Conservation (phyloP, 2,113 vertebrate species). For the Irena cyanogastra region DNA sequence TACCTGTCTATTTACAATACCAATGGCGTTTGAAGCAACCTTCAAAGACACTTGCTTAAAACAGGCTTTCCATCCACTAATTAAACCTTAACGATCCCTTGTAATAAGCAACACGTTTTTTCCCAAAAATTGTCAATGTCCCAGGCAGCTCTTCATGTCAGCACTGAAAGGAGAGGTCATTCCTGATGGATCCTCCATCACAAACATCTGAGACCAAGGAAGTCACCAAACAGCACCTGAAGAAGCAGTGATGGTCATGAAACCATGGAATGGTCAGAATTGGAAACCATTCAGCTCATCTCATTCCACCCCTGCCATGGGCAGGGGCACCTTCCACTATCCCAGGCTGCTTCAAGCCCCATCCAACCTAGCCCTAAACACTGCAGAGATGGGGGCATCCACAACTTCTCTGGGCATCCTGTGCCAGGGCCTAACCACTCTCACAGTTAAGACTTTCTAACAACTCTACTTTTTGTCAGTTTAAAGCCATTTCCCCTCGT, state of each 20-base stretch:
- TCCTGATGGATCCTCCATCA: constrained; percentile 22
- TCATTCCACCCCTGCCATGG: neutral
- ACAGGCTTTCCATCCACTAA: constrained; percentile 24
- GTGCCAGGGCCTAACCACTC: neutral
- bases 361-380: neutral
- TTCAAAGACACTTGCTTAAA: constrained; percentile 42
- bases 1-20: neutral
- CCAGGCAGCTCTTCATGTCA: neutral
- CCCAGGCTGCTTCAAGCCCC: neutral
- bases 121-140: neutral
- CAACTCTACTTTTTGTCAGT: neutral
- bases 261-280: neutral
- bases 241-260: neutral
- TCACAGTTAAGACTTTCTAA: neutral
- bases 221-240: neutral
- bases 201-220: constrained; percentile 16
- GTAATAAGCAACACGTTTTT: neutral
- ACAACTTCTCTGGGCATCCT: neutral
- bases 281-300: neutral
- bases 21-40: constrained; percentile 7
- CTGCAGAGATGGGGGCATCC: neutral
- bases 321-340: neutral
- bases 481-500: neutral
- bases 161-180: neutral
- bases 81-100: constrained; percentile 33